Conservation (phyloP, 2,113 vertebrate genomes). For the Acanthochromis polyacanthus region DNA sequence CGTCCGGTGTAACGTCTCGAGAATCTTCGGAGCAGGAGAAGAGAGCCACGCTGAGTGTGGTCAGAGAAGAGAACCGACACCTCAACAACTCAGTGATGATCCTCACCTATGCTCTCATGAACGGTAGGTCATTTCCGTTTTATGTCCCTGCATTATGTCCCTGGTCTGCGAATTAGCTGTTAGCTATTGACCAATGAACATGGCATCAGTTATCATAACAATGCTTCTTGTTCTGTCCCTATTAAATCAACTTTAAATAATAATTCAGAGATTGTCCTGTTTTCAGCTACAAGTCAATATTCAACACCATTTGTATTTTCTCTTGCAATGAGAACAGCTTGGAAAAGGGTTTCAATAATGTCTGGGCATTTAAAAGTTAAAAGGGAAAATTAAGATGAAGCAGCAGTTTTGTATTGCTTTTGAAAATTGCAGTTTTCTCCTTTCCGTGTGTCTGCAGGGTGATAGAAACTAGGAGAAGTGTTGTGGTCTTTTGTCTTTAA, state of each 20-base stretch:
- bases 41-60: slow-evolving; percentile 93
- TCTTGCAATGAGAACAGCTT: too few relatives aligned
- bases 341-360: too few relatives aligned
- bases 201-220: too few relatives aligned
- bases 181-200: too few relatives aligned
- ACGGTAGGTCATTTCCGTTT: slow-evolving; percentile 85
- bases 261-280: background rate
- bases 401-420: too few relatives aligned
- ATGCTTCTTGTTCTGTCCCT: too few relatives aligned
- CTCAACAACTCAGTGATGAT: slow-evolving; percentile 99
- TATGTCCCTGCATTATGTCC: background rate
- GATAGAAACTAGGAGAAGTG: background rate
- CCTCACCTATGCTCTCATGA: slow-evolving; percentile 98
- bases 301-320: background rate
- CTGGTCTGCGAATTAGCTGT: too few relatives aligned
- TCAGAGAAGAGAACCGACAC: slow-evolving; percentile 94
- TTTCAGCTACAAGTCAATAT: background rate
- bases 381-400: too few relatives aligned
- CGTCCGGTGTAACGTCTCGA: slow-evolving; percentile 93
- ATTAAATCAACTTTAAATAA: too few relatives aligned
- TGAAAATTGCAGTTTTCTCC: too few relatives aligned
- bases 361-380: too few relatives aligned
- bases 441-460: background rate
- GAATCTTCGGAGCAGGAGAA: slow-evolving; percentile 95
- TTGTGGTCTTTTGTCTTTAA: background rate